phyloP scores from a whole-genome alignment of 2,113 vertebrate genomes.

The Acrocephalus arundinaceus region DNA sequence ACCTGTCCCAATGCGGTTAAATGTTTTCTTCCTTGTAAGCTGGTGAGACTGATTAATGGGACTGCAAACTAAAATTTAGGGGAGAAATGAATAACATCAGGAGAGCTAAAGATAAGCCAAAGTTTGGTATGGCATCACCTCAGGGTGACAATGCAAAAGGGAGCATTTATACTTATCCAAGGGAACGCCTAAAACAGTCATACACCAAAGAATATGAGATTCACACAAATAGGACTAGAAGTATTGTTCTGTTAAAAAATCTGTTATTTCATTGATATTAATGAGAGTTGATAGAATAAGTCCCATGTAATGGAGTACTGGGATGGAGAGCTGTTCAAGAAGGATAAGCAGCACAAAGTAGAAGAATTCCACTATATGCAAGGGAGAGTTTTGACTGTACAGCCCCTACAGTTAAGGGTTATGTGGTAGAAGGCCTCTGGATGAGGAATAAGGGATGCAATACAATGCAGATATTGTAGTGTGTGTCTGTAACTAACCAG shows the following conservation, averaged over 20 bases:
- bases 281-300: not conserved
- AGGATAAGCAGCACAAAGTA: not conserved
- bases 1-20: not conserved
- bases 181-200: not conserved
- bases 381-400: not conserved
- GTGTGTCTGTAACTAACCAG: not conserved
- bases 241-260: not conserved
- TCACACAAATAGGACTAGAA: not conserved
- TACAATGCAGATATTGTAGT: not conserved
- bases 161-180: not conserved
- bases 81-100: not conserved
- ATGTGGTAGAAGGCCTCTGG: not conserved
- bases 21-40: not conserved
- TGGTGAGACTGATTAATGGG: accelerated
- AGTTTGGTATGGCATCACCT: not conserved
- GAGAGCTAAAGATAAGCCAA: not conserved
- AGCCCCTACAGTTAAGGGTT: not conserved
- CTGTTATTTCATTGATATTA: not conserved
- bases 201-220: not conserved
- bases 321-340: not conserved
- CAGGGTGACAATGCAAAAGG: not conserved
- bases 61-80: not conserved
- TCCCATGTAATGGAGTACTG: not conserved
- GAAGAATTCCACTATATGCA: not conserved
- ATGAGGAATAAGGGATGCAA: not conserved